Evolutionary conservation across 2,888 invertebrate species (phyloP), one percentile per base, ranked within the genome.

Genomic region (Rhamnusium bicolor): DNA sequence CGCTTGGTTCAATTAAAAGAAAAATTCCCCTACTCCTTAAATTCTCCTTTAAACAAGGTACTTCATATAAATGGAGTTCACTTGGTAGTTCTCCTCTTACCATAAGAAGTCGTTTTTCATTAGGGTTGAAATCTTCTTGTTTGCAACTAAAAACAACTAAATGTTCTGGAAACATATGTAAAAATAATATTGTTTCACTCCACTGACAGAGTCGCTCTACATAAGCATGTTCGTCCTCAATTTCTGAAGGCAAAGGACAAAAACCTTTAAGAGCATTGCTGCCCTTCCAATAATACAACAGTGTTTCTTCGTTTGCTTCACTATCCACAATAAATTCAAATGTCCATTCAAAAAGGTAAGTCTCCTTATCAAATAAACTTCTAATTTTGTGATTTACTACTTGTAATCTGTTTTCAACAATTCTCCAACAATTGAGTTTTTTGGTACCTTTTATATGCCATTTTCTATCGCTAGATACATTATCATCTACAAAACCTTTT

Each of bases 251-350:
- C 16, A 84, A 67, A 32, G 84, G 84, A 2, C 82, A 80, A 65
- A 61, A 71, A 47, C 82, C 81, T 79, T 82, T 83, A 6, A 21
- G 0, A 16, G 84, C 82, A 19, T 78, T 73, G 27, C 74, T 72
- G 7, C 84, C 83, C 70, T 75, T 83, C 84, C 83, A 84, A 71
- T 82, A 75, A 62, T 80, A 83, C 46, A 80, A 77, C 14, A 83
- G 62, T 18, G 62, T 62, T 72, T 76, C 75, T 10, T 76, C 71
- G 7, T 53, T 27, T 18, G 71, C 8, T 7, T 63, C 51, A 14
- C 69, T 71, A 24, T 78, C 74, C 29, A n/a, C 61, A 46, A 73
- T 62, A 40, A 76, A 69, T 49, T 78, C 72, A 65, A 81, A 81
- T 14, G 32, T 67, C 80, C 81, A 82, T 19, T 80, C 80, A 19